phyloP scores from a whole-genome alignment of 2,797 vertebrate species.

The Liasis olivaceus region DNA sequence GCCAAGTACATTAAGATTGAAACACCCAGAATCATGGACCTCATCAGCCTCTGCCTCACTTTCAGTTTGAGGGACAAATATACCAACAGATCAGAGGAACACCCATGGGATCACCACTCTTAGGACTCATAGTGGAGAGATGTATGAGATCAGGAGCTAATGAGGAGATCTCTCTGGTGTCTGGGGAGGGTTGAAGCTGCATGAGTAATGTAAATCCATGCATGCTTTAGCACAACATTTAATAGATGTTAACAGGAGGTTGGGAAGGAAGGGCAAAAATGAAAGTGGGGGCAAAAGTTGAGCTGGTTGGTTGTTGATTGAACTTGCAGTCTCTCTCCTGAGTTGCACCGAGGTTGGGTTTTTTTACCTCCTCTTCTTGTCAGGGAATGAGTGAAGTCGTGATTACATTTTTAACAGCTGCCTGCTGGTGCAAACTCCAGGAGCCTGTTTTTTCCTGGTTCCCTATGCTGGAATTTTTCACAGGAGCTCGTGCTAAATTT shows the following conservation, averaged over 20 bases:
- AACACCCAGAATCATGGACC: too few relatives aligned
- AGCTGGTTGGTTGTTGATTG: neutral
- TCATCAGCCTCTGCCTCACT: too few relatives aligned
- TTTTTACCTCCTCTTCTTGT: neutral
- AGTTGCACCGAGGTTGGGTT: neutral
- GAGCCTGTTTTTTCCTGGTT: neutral
- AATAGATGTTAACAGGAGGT: too few relatives aligned
- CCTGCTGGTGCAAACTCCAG: neutral
- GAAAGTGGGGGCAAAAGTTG: neutral
- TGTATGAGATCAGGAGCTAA: too few relatives aligned
- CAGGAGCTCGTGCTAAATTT: constrained; percentile 31
- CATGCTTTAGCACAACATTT: constrained; percentile 22
- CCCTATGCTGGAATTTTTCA: neutral
- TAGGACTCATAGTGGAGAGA: too few relatives aligned
- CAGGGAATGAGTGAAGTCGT: neutral
- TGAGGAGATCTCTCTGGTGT: neutral
- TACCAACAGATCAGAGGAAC: too few relatives aligned
- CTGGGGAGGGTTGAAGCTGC: neutral
- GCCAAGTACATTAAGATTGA: too few relatives aligned
- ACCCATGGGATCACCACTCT: too few relatives aligned
- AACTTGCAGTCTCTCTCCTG: neutral
- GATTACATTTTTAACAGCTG: constrained; percentile 21
- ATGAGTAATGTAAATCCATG: neutral
- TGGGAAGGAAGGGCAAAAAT: too few relatives aligned
- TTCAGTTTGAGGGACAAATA: too few relatives aligned